Conservation (phyloP, 2,113 vertebrate genomes). For the Rafetus swinhoei region DNA sequence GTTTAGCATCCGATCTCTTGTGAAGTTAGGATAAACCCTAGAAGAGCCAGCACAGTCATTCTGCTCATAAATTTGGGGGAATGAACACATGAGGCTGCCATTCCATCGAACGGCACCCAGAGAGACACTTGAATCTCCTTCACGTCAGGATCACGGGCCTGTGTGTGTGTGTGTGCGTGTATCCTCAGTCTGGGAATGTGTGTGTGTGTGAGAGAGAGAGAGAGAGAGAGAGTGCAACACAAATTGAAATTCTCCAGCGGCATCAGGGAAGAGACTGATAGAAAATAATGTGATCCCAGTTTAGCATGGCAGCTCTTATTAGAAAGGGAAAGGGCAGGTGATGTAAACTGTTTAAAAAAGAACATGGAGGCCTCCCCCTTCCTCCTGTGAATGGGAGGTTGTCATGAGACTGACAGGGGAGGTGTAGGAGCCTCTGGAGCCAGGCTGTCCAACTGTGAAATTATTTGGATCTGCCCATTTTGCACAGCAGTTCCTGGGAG, state of each 20-base stretch:
- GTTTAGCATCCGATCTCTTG: background rate
- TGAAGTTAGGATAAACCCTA: background rate
- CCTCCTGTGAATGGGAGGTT: background rate
- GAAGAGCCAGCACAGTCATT: background rate
- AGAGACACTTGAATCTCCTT: background rate
- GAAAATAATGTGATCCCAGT: background rate
- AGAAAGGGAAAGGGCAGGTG: background rate
- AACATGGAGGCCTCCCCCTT: background rate
- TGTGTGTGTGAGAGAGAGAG: fast-evolving
- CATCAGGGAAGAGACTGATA: too few relatives aligned
- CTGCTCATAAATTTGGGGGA: background rate
- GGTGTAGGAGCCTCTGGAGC: background rate
- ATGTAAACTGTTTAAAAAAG: background rate
- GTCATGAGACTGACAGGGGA: background rate
- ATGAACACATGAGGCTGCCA: background rate
- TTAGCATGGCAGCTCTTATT: background rate
- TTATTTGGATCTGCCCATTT: background rate
- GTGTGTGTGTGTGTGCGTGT: background rate
- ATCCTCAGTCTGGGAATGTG: too few relatives aligned
- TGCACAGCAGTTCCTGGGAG: background rate
- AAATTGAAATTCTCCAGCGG: background rate
- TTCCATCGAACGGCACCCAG: background rate
- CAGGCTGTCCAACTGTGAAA: background rate
- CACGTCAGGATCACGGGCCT: background rate
- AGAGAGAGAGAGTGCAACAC: background rate